These are phyloP conservation scores for Byasa hedistus DNA, from an alignment of 2,888 invertebrate genomes.

Conservation along the genomic window DNA sequence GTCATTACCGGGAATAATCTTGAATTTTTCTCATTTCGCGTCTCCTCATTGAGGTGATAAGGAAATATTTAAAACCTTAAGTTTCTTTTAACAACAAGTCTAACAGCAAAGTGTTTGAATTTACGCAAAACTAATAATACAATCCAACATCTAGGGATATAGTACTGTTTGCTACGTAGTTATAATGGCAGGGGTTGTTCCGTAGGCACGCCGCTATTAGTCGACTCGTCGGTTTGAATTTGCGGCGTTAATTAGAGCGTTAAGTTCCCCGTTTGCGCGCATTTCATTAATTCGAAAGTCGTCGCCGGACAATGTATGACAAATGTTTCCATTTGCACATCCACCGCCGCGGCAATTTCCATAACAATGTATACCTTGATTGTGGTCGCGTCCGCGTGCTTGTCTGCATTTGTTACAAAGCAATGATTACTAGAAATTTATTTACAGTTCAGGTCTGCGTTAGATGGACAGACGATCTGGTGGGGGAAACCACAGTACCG, in stretches of 20 bases:
- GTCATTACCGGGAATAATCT: conserved; percentile 18
- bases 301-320: conserved; percentile 14
- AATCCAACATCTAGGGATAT: too few relatives aligned
- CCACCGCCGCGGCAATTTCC: conserved; percentile 4
- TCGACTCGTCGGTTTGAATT: conserved; percentile 6
- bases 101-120: too few relatives aligned
- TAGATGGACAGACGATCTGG: too few relatives aligned
- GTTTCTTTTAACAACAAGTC: too few relatives aligned
- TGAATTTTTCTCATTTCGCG: neutral
- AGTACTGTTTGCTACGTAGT: too few relatives aligned
- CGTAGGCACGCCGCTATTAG: too few relatives aligned
- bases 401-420: neutral
- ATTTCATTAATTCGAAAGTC: conserved; percentile 15
- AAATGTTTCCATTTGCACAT: conserved; percentile 22
- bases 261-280: conserved; percentile 13
- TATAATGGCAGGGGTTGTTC: too few relatives aligned
- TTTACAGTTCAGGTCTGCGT: too few relatives aligned
- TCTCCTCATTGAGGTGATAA: neutral
- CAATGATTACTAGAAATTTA: too few relatives aligned
- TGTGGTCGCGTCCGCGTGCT: neutral
- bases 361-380: conserved; percentile 17
- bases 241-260: conserved; percentile 14
- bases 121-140: too few relatives aligned
- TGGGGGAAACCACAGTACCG: too few relatives aligned
- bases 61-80: too few relatives aligned